A percentile compares a stretch with the other conserved stretches of the same genome.
Conservation (phyloP, 2,797 vertebrate species). For the Toxotes lorentzi region DNA sequence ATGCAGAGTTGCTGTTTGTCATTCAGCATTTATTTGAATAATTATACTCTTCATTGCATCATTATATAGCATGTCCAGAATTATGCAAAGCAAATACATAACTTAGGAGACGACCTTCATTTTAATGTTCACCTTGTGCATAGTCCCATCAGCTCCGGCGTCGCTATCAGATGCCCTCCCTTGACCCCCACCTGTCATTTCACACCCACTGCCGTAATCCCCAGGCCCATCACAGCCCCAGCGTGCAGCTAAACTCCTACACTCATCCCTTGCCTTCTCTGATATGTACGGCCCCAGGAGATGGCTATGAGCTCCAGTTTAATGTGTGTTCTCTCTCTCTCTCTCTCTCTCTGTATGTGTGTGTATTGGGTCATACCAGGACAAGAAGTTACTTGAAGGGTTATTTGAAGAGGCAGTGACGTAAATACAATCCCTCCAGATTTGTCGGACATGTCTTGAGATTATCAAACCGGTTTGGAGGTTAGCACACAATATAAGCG, state of each 20-base stretch:
- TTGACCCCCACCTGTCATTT: slow-evolving; percentile 52
- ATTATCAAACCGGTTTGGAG: neutral
- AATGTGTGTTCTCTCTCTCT: slow-evolving; percentile 1
- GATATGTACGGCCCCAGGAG: slow-evolving; percentile 54
- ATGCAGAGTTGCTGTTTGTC: neutral
- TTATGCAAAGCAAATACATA: slow-evolving; percentile 6
- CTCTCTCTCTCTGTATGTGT: neutral
- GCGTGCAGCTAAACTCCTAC: slow-evolving; percentile 56
- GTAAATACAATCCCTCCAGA: neutral
- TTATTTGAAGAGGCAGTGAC: neutral
- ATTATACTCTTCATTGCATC: neutral
- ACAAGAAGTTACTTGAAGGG: slow-evolving; percentile 7
- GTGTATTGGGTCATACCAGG: slow-evolving; percentile 12
- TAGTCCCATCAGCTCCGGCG: slow-evolving; percentile 21
- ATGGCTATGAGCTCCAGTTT: slow-evolving; percentile 39
- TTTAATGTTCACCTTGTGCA: slow-evolving; percentile 16
- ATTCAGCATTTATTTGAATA: neutral
- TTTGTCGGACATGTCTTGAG: neutral
- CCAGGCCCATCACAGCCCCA: slow-evolving; percentile 55
- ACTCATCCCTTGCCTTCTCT: slow-evolving; percentile 57
- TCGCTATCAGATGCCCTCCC: slow-evolving; percentile 40
- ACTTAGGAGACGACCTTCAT: slow-evolving; percentile 15
- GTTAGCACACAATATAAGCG: neutral
- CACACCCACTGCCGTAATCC: slow-evolving; percentile 53
- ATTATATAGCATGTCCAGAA: neutral